A percentile compares a stretch with the other conserved stretches of the same genome.
These are phyloP conservation scores for Sylvilagus floridanus DNA, from an alignment of 2,797 vertebrate genomes.

Conservation along the genomic window DNA sequence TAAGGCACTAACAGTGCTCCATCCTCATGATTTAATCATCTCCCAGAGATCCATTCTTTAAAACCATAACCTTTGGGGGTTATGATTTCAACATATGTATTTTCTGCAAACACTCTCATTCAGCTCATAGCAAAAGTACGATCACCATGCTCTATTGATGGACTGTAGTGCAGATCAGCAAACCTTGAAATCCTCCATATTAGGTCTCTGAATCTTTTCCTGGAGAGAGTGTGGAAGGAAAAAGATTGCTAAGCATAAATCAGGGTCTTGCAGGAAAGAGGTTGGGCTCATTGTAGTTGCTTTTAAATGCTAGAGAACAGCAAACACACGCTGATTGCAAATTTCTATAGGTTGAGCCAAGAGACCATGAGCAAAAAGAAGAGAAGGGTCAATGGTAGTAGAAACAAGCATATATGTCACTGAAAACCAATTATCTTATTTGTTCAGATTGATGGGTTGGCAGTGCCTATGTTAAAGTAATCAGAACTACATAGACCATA, in stretches of 20 bases:
- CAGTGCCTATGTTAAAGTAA: neutral
- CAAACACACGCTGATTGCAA: neutral
- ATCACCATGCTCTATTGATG: neutral
- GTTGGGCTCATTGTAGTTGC: neutral
- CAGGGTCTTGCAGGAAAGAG: neutral
- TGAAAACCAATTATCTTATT: neutral
- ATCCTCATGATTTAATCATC: neutral
- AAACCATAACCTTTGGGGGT: neutral
- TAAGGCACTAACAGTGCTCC: neutral
- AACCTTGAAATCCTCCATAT: neutral
- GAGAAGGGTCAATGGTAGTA: neutral
- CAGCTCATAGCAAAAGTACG: neutral
- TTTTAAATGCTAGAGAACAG: neutral
- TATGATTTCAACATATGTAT: neutral
- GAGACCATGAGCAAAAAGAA: neutral
- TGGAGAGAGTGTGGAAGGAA: neutral
- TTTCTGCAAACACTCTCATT: neutral
- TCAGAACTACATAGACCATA: slow-evolving; percentile 42
- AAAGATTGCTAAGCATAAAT: neutral
- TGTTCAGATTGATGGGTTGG: slow-evolving; percentile 22
- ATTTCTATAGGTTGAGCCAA: neutral
- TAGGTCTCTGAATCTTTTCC: neutral
- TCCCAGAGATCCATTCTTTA: neutral
- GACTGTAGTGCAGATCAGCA: neutral
- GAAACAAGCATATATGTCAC: neutral